Percentiles rank a stretch among this genome's conserved stretches.
phyloP scores from a whole-genome alignment of 2,797 vertebrate species.

The Parotocinclus haroldoi region DNA sequence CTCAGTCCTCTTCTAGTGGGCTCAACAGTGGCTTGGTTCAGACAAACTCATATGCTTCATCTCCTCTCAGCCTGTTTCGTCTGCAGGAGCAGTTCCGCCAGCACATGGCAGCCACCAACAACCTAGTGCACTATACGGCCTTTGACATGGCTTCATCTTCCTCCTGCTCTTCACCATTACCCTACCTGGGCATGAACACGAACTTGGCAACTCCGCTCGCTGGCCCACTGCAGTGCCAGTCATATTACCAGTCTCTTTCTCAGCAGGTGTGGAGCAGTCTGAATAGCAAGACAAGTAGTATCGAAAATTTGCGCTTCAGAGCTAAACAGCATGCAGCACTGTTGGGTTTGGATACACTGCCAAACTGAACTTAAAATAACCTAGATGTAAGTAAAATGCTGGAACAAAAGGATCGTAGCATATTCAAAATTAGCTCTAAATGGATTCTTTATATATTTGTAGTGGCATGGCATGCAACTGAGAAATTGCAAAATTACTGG shows the following conservation, averaged over 20 bases:
- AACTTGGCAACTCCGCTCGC: constrained; percentile 85
- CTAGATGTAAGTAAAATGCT: constrained; percentile 9
- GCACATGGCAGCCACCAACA: constrained; percentile 98
- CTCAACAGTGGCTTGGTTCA: constrained; percentile 71
- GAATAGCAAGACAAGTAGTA: constrained; percentile 99
- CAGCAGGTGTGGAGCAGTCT: constrained; percentile 94
- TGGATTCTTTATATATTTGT: neutral
- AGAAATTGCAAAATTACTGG: too few relatives aligned
- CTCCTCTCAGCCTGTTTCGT: constrained; percentile 96
- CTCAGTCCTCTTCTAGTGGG: constrained; percentile 78
- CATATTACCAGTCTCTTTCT: constrained; percentile 95
- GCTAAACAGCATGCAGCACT: constrained; percentile 97
- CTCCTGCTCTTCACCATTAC: constrained; percentile 83
- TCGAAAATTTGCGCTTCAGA: constrained; percentile 93
- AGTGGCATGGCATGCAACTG: too few relatives aligned
- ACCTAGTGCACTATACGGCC: constrained; percentile 93
- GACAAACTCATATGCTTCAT: constrained; percentile 92
- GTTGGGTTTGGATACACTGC: constrained; percentile 90
- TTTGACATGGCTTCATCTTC: constrained; percentile 90
- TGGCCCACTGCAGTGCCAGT: constrained; percentile 92
- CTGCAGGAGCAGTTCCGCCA: constrained; percentile 98
- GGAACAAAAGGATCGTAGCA: too few relatives aligned
- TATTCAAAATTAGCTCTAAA: too few relatives aligned
- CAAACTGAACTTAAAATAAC: constrained; percentile 76
- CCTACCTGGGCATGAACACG: constrained; percentile 93